Evolutionary conservation across 2,113 vertebrate species (phyloP).

Genomic region (Trichechus manatus): DNA sequence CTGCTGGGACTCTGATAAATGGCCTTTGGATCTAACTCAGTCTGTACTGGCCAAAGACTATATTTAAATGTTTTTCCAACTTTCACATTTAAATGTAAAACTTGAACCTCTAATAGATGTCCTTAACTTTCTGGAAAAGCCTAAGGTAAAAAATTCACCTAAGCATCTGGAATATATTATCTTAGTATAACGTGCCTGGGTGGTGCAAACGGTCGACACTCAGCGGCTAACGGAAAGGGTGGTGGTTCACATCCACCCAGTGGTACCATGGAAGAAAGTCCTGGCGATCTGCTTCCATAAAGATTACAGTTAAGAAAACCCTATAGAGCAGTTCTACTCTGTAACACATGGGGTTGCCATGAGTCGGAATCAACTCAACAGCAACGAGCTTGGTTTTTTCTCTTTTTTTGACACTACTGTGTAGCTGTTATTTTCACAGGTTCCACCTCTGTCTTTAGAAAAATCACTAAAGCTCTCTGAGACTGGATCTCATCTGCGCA

Average conservation of each 20-base stretch:
- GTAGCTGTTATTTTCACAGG: neutral
- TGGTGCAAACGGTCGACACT: no score
- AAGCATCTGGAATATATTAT: neutral
- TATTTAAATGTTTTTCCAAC: neutral
- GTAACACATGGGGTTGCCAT: no score
- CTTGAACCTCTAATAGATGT: neutral
- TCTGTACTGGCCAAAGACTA: neutral
- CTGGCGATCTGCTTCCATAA: no score
- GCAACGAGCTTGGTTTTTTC: no score
- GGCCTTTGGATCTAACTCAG: neutral
- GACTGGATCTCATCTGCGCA: neutral
- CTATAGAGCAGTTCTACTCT: no score
- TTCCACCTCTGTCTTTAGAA: neutral
- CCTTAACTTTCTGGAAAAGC: neutral
- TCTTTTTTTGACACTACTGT: accelerated
- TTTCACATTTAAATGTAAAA: neutral
- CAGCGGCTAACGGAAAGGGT: no score
- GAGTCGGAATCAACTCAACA: no score
- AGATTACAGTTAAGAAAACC: no score
- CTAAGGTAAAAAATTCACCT: neutral
- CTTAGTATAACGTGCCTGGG: no score
- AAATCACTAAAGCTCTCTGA: neutral
- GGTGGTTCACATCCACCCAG: no score
- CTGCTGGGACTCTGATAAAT: neutral
- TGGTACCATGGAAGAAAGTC: no score